Evolutionary conservation across 2,113 vertebrate species (phyloP).

Genomic region (Isichthys henryi): DNA sequence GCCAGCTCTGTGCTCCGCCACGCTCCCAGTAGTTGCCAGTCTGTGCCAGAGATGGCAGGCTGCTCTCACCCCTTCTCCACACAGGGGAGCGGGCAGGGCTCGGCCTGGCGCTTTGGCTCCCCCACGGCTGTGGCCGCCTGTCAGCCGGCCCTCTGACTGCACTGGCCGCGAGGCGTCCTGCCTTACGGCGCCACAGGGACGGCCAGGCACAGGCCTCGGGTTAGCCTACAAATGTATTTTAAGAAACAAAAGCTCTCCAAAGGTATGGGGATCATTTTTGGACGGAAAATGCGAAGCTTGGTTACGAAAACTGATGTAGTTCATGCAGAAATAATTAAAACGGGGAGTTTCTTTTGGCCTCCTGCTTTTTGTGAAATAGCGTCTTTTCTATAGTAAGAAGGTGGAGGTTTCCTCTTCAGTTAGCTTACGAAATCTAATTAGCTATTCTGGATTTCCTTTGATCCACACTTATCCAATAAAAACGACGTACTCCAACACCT

Average conservation of each 20-base stretch:
- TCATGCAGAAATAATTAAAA: not conserved
- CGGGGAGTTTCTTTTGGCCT: not conserved
- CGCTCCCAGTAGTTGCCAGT: not conserved
- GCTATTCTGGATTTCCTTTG: not conserved
- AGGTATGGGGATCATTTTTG: not conserved
- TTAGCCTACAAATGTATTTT: conserved; percentile 3
- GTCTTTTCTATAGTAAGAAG: not conserved
- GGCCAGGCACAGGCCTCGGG: not conserved
- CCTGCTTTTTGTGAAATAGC: not conserved
- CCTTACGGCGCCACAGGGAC: not conserved
- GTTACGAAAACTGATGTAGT: not conserved
- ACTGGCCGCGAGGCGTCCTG: not conserved
- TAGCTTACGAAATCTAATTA: not conserved
- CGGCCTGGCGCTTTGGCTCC: not conserved
- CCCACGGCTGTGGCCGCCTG: not conserved
- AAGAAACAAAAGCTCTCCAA: not conserved
- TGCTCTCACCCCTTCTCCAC: conserved; percentile 1
- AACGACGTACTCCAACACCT: not conserved
- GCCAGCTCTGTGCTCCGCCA: not conserved
- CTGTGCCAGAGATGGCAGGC: not conserved
- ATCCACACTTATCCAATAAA: not conserved
- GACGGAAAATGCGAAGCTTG: not conserved
- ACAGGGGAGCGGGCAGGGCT: not conserved
- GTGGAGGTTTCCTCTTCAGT: not conserved
- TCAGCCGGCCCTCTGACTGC: not conserved